Evolutionary conservation across 1,140 invertebrate species (phyloP).

Genomic region (Drosophila mojavensis): DNA sequence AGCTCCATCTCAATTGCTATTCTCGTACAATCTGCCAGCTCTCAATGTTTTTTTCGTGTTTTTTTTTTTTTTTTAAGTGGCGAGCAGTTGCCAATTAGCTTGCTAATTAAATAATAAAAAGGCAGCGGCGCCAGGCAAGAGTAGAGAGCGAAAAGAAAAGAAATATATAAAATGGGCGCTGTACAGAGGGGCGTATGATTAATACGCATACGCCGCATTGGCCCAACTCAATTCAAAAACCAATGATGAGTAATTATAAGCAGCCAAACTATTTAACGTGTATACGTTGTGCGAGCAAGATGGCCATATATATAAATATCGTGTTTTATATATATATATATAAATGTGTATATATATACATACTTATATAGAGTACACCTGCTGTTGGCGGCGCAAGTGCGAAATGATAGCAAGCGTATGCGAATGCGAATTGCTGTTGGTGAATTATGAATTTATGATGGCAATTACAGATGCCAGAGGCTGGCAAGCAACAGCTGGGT

Average conservation of each 20-base stretch:
- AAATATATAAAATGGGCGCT: not conserved
- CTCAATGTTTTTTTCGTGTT: not conserved
- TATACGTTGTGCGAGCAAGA: slow-evolving; percentile 11
- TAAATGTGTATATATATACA: slow-evolving; percentile 12
- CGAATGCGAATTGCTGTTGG: slow-evolving; percentile 37
- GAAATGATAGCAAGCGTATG: slow-evolving; percentile 64
- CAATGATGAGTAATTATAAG: slow-evolving; percentile 69
- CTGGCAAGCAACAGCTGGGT: slow-evolving; percentile 37
- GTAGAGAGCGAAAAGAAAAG: slow-evolving; percentile 18
- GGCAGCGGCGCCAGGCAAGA: slow-evolving; percentile 38
- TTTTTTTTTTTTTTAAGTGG: slow-evolving; percentile 6
- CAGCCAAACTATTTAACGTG: slow-evolving; percentile 19
- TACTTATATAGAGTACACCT: slow-evolving; percentile 59
- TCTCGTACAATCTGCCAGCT: slow-evolving; percentile 37
- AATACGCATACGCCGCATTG: slow-evolving; percentile 56
- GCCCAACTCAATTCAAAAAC: slow-evolving; percentile 44
- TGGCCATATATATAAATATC: not conserved
- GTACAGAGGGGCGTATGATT: slow-evolving; percentile 50
- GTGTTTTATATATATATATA: not conserved
- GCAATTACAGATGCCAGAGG: slow-evolving; percentile 49
- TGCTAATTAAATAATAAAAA: slow-evolving; percentile 82
- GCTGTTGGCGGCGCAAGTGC: slow-evolving; percentile 65
- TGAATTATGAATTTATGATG: slow-evolving; percentile 55
- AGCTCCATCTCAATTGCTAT: slow-evolving; percentile 42
- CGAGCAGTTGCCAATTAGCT: slow-evolving; percentile 77